These are phyloP conservation scores for Phymorhynchus buccinoides DNA, from an alignment of 1,140 invertebrate species.

Conservation along the genomic window DNA sequence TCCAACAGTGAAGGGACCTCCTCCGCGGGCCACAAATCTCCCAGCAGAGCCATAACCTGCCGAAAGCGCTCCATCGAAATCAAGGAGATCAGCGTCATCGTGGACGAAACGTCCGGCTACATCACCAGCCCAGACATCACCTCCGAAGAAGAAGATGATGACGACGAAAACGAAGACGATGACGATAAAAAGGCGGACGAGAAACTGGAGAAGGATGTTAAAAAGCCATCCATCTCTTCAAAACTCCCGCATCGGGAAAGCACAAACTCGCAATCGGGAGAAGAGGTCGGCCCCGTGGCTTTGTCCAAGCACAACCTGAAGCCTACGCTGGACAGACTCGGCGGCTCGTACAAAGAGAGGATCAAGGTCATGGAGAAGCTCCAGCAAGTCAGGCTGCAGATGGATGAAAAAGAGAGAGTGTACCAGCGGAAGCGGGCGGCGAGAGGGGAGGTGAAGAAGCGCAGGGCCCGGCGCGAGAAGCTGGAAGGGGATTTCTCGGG, in stretches of 20 bases:
- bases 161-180: neutral
- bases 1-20: neutral
- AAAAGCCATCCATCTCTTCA: neutral
- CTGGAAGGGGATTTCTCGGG: slow-evolving; percentile 30
- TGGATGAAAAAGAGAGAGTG: neutral
- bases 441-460: slow-evolving; percentile 20
- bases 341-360: slow-evolving; percentile 12
- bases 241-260: neutral
- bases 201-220: neutral
- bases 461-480: slow-evolving; percentile 1
- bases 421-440: neutral
- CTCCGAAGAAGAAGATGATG: neutral
- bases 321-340: slow-evolving; percentile 3
- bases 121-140: slow-evolving; percentile 11
- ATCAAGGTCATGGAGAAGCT: slow-evolving; percentile 5
- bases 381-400: neutral
- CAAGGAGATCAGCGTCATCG: neutral
- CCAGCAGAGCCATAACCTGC: neutral
- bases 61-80: neutral
- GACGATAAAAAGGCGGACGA: no score
- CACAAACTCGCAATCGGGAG: neutral
- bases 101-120: neutral
- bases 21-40: neutral
- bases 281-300: neutral
- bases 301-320: slow-evolving; percentile 28